Base-by-base conservation (phyloP, 2,113 vertebrate species). In the Heloderma charlesbogerti region DNA sequence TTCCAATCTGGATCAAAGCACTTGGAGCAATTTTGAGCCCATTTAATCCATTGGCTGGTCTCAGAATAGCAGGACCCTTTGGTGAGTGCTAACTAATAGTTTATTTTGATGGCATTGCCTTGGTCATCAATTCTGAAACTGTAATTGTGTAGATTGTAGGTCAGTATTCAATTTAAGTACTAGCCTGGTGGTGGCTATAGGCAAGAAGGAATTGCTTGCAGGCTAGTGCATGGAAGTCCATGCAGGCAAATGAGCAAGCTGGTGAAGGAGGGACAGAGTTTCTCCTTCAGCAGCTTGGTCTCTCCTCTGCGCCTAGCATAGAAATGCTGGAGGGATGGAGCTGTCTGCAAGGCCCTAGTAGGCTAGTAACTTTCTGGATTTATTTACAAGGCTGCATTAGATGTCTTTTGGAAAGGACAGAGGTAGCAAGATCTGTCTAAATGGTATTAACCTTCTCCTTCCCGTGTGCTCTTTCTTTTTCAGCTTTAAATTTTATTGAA, bases 1-100 rank as follows among this genome's bases (percentile, higher is more conserved):
- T 99, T 96, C 99, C 99, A 0, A 97, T 99, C 63, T 99, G 99
- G 99, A 99, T 99, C 97, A 98, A 98, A 98, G 99, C 97, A 84
- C 94, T 99, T 13, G 98, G 99, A 78, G 98, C 98, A 89, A 97
- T 98, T 67, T 81, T 99, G 95, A 99, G 97, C 92, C 98, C 98
- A 34, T 99, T 99, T 94, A 99, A 99, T 96, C 99, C 99, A 0
- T 96, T 99, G 95, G 99, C 99, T 79, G 98, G 98, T 84, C 98
- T 99, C 90, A 97, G 99, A 89, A 97, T 99, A 92, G 98, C 98
- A 31, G 99, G 99, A 71, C 99, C 99, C 6, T 98, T 99, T 40
- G 99, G 99, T 99, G 97, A 98, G 98, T 96, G 92, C 86, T 78
- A 90, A 1, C 72, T 93, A 31, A 67, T 84, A 87, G 2, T 75